phyloP scores from a whole-genome alignment of 2,797 vertebrate genomes.

The Neosilurus mollespiculum region DNA sequence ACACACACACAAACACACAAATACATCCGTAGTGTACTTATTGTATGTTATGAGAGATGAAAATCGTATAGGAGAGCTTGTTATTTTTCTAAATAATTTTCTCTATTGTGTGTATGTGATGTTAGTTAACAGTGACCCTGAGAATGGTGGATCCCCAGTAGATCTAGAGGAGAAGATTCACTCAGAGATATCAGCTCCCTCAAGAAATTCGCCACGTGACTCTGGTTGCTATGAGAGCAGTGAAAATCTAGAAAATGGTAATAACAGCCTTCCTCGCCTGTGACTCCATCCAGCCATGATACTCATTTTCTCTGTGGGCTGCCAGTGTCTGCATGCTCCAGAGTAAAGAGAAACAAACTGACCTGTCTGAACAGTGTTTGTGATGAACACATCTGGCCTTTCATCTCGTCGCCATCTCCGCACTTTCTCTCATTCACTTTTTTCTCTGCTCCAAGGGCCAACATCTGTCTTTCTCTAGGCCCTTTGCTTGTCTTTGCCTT shows the following conservation, averaged over 20 bases:
- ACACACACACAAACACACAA: constrained; percentile 3
- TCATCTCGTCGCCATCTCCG: constrained; percentile 43
- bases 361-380: constrained; percentile 9
- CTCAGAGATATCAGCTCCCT: constrained; percentile 74
- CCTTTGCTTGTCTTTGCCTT: constrained; percentile 46
- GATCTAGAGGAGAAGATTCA: constrained; percentile 88
- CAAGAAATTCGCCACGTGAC: constrained; percentile 88
- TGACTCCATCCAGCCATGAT: constrained; percentile 56
- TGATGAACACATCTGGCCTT: constrained; percentile 29
- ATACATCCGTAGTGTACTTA: background rate
- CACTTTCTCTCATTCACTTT: constrained; percentile 30
- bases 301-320: constrained; percentile 48
- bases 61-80: background rate
- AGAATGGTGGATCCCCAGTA: constrained; percentile 70
- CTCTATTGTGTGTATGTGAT: constrained; percentile 8
- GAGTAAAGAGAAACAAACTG: constrained; percentile 33
- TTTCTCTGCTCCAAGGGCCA: constrained; percentile 1
- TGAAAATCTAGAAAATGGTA: constrained; percentile 94
- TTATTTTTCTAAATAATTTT: background rate
- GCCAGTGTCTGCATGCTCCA: constrained; percentile 47
- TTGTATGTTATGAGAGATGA: background rate
- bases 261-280: constrained; percentile 66
- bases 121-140: constrained; percentile 87
- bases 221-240: constrained; percentile 96
- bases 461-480: constrained; percentile 3